Base-by-base conservation (phyloP, 2,797 vertebrate genomes). In the Periparus ater region DNA sequence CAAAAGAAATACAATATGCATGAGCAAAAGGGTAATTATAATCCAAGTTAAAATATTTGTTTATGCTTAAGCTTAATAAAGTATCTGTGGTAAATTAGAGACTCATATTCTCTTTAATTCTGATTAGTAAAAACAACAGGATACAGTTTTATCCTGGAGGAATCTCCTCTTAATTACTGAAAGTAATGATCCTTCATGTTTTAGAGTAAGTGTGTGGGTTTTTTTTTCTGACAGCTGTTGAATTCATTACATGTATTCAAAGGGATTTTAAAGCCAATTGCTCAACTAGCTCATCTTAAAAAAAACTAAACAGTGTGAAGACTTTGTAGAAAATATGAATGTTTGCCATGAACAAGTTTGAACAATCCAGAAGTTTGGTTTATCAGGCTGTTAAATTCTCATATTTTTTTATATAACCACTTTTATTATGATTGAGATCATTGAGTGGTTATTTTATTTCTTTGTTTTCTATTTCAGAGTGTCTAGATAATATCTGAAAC, bases 141-240 rank as follows among this genome's bases (percentile, higher is more conserved):
- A 77, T 47, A 36, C 9, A 72, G 29, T 86, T 90, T 68, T 85
- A 32, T 89, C 50, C 53, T 62, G n/a, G 30, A 92, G 58, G 32
- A 92, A 89, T 81, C 38, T 86, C 81, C 9, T 50, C n/a, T 89
- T 84, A 84, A 93, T 93, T 94, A 79, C 72, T 67, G 48, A 76
- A 81, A 90, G 36, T 26, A 88, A 91, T 71, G 50, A 80, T 68
- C 23, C 61, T 76, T 86, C 40, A 26, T 61, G 22, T 7, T 89
- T 79, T 47, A 85, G 27, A 77, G 91, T 45, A 53, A 65, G 5
- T 1, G 4, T 63, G 12, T 17, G 40, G 4, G 25, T 2, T 4
- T 17, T 36, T 36, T 30, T 38, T 50, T 6, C 13, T 47, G 32
- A 12, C n/a, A 83, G 61, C 6, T 61, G 5, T 51, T 79, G 50